These are phyloP conservation scores for Trichonephila inaurata DNA, from an alignment of 1,140 invertebrate species.

Conservation along the genomic window DNA sequence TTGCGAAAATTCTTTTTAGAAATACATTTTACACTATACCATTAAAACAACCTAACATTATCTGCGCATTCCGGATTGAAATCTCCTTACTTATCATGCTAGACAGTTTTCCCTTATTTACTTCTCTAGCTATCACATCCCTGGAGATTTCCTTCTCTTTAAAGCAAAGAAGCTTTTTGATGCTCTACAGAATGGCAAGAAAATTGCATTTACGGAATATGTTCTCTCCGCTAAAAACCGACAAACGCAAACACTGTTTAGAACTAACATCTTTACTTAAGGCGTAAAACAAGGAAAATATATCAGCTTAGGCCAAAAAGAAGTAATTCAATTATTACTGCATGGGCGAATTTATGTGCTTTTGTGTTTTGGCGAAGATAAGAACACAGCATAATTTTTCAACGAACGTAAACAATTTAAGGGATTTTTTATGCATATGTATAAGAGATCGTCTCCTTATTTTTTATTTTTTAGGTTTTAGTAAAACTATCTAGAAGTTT, in stretches of 20 bases:
- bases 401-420: conserved; percentile 39
- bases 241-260: conserved; percentile 20
- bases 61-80: background rate
- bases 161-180: conserved; percentile 66
- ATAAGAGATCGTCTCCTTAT: background rate
- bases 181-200: conserved; percentile 51
- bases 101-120: conserved; percentile 3
- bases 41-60: background rate
- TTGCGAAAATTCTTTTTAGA: background rate
- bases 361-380: conserved; percentile 47
- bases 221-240: conserved; percentile 32
- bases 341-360: conserved; percentile 28
- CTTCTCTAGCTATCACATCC: conserved; percentile 11
- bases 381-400: conserved; percentile 19
- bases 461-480: background rate
- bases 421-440: conserved; percentile 24
- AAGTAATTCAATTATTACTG: conserved; percentile 68
- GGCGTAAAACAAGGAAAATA: conserved; percentile 59
- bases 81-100: conserved; percentile 4
- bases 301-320: conserved; percentile 61
- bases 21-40: background rate
- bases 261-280: conserved; percentile 56
- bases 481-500: conserved; percentile 19
- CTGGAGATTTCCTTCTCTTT: conserved; percentile 37
- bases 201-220: conserved; percentile 67